Base-by-base conservation (phyloP, 92 coral and sea anemone genomes). In the Heteractis magnifica region DNA sequence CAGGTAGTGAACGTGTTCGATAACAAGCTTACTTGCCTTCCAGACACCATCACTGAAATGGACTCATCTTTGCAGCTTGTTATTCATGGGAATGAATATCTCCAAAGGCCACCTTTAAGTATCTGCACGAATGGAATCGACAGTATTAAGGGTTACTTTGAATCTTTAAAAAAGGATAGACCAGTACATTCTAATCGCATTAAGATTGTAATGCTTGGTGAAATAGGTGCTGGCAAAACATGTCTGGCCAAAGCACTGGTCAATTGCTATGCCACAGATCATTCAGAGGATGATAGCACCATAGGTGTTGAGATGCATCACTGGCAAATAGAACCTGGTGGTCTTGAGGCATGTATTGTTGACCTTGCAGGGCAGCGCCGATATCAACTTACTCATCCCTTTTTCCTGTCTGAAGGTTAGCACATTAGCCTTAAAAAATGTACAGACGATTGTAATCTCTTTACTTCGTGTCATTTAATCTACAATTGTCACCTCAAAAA, bases 291-390 rank as follows among this genome's bases (percentile, higher is more conserved):
- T 88, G 94, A 90, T 48, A 92, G 93, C 26, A 96, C 99, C 11
- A 88, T 96, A 68, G 99, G 99, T 14, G 94, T 96, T 14, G 96
- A 89, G 83, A 92, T 94, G 75, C 82, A 71, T 70, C 88, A 88
- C 10, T 96, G 99, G 95, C 83, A 86, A 50, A 93, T 97, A 9
- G 83, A 79, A 41, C 86, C 88, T 4, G 89, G 85, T 81, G 99
- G 94, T 8, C 76, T 96, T 18, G 92, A 94, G 75, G 91, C 93
- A 52, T 87, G 92, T 62, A 90, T 96, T 58, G 94, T 92, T 62
- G 99, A 96, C 82, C 94, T 94, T 82, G 99, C 99, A 26, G 99
- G 99, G 21, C 98, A 96, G 52, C 92, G 94, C 52, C 85, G 94
- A 12, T 96, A 96, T 72, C 98, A 94, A 52, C 86, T 94, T 82